Conservation (phyloP, 1,140 invertebrate species). For the Amyelois transitella region DNA sequence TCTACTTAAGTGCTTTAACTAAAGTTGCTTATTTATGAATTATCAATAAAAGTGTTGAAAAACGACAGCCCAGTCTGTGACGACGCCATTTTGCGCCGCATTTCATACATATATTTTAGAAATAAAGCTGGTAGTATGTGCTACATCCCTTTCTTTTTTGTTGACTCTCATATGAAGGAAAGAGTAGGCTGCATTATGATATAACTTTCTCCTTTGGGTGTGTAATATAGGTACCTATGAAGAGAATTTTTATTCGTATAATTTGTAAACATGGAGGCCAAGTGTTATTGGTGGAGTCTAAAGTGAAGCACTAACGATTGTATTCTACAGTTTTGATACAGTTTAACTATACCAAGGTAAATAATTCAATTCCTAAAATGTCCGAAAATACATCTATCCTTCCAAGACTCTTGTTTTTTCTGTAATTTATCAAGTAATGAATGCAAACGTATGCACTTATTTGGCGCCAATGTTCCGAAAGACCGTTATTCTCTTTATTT, state of each 20-base stretch:
- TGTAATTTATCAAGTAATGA: not conserved
- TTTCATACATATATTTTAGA: slow-evolving; percentile 20
- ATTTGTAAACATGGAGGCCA: slow-evolving; percentile 73
- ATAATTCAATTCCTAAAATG: not conserved
- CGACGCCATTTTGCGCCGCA: slow-evolving; percentile 64
- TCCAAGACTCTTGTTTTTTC: not conserved
- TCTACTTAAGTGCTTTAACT: too few species aligned
- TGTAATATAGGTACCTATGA: slow-evolving; percentile 24
- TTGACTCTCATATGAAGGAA: slow-evolving; percentile 33
- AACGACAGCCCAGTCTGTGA: slow-evolving; percentile 1
- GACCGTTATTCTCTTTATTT: slow-evolving; percentile 51
- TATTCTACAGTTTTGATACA: slow-evolving; percentile 7
- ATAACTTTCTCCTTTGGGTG: slow-evolving; percentile 55
- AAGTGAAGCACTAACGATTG: slow-evolving; percentile 19
- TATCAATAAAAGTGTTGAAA: not conserved
- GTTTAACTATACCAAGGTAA: not conserved
- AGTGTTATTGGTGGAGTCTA: slow-evolving; percentile 38
- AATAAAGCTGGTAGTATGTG: slow-evolving; percentile 32
- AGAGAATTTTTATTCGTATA: slow-evolving; percentile 58
- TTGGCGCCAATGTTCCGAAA: slow-evolving; percentile 68
- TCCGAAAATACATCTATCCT: slow-evolving; percentile 1
- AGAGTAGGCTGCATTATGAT: slow-evolving; percentile 47
- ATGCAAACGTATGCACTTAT: slow-evolving; percentile 71
- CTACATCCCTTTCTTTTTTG: slow-evolving; percentile 46
- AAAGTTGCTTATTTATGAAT: too few species aligned